phyloP scores from a whole-genome alignment of 2,113 vertebrate genomes.

The Heterotis niloticus region DNA sequence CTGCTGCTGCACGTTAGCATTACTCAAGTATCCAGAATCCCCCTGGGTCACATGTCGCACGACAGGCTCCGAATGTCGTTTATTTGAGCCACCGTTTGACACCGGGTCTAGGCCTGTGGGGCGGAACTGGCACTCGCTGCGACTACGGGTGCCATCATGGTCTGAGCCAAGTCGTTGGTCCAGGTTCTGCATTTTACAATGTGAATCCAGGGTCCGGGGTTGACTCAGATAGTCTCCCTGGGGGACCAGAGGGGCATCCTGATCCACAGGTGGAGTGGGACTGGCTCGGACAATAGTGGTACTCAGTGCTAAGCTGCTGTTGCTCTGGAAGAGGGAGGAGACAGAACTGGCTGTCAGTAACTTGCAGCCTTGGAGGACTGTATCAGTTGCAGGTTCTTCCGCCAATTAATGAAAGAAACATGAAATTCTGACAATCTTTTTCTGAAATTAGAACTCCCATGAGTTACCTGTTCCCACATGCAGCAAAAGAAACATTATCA shows the following conservation, averaged over 20 bases:
- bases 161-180: constrained; percentile 36
- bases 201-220: constrained; percentile 14
- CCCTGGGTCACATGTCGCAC: constrained; percentile 45
- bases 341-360: neutral
- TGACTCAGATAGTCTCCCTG: constrained; percentile 6
- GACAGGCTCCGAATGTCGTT: constrained; percentile 37
- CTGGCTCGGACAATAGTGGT: constrained; percentile 85
- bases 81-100: constrained; percentile 28
- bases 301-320: constrained; percentile 71
- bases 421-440: too few species aligned
- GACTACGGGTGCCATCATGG: constrained; percentile 47
- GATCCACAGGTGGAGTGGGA: constrained; percentile 67
- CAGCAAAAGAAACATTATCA: too few species aligned
- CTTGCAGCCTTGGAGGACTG: too few species aligned
- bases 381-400: too few species aligned
- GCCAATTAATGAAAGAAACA: too few species aligned
- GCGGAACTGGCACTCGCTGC: constrained; percentile 48
- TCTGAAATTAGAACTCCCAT: too few species aligned
- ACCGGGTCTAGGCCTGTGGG: constrained; percentile 25
- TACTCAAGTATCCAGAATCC: constrained; percentile 66
- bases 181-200: constrained; percentile 46
- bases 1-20: constrained; percentile 58
- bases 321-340: constrained; percentile 57
- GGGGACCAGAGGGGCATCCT: constrained; percentile 23
- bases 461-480: too few species aligned